phyloP scores from a whole-genome alignment of 1,140 invertebrate species.

The Cotesia typhae region DNA sequence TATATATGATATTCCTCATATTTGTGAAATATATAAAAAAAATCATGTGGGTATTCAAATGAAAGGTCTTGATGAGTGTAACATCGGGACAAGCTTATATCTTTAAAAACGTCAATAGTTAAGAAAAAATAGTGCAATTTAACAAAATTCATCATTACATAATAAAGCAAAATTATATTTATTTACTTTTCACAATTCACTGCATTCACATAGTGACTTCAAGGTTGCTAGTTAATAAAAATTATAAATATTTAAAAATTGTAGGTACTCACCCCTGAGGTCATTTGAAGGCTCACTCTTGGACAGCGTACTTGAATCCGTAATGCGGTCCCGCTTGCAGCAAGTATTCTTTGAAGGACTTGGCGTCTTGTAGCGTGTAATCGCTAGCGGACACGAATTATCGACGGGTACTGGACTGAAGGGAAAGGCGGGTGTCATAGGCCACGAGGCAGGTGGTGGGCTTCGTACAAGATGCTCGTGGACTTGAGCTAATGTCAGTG shows the following conservation, averaged over 20 bases:
- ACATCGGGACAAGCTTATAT: no score
- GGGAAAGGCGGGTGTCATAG: constrained; percentile 63
- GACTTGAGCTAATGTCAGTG: constrained; percentile 78
- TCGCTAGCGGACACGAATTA: constrained; percentile 40
- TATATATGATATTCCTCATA: no score
- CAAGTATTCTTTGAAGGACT: constrained; percentile 52
- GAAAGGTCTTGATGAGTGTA: no score
- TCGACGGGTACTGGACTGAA: constrained; percentile 51
- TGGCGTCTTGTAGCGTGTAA: constrained; percentile 38
- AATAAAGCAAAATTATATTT: constrained; percentile 11
- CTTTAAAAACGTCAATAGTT: no score
- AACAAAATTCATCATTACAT: neutral
- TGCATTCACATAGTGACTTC: no score
- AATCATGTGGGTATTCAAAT: no score
- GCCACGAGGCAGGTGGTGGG: constrained; percentile 79
- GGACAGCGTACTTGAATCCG: constrained; percentile 53
- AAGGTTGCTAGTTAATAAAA: neutral
- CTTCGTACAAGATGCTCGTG: constrained; percentile 85
- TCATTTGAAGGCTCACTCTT: constrained; percentile 58
- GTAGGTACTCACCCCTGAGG: constrained; percentile 52
- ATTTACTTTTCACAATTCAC: no score
- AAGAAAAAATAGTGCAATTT: no score
- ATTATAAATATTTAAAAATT: neutral
- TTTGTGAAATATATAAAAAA: no score
- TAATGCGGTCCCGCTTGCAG: constrained; percentile 39